Evolutionary conservation across 2,797 vertebrate genomes (phyloP), one percentile per base, ranked within the genome.

Genomic region (Antrozous pallidus): DNA sequence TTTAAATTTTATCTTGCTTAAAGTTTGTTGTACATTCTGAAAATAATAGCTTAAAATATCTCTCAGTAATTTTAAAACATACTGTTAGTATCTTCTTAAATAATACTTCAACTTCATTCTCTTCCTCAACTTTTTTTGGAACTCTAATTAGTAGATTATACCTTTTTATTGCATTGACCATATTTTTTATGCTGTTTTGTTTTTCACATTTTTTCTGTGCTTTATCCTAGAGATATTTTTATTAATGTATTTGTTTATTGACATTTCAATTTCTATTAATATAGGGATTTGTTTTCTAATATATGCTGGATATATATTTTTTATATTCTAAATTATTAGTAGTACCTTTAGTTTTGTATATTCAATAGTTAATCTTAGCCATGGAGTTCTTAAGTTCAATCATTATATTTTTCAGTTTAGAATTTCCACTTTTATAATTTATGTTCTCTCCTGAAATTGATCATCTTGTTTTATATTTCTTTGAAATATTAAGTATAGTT

Each of bases 371-470:
- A 81, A 81, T 31, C 24, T 42, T 18, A 94, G 10, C 11, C 28
- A 77, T 63, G 54, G 28, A 78, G 49, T 92, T 92, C 69, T 87
- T 86, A 81, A 88, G 8, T 88, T 71, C 28, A 45, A 36, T 65
- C 36, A 40, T 79, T 82, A 12, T 58, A 58, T 85, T 93, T 94
- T 92, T 79, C 22, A 90, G 45, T 79, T 5, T 67, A 81, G 31
- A 92, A 85, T 78, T 90, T 96, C 6, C 5, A 65, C 56, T 74
- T 89, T 87, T 81, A 63, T 74, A 45, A 18, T n/a, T 84, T 84
- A 88, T 51, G 1, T 73, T 90, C 22, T 78, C 4, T 90, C 10
- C 12, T 74, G 65, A 80, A 88, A 81, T 81, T 90, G 2, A 31
- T 71, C 47, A 40, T 47, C 17, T 89, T 92, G 2, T 49, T 33